These are phyloP conservation scores for Uria aalge DNA, from an alignment of 2,113 vertebrate species.

Conservation along the genomic window DNA sequence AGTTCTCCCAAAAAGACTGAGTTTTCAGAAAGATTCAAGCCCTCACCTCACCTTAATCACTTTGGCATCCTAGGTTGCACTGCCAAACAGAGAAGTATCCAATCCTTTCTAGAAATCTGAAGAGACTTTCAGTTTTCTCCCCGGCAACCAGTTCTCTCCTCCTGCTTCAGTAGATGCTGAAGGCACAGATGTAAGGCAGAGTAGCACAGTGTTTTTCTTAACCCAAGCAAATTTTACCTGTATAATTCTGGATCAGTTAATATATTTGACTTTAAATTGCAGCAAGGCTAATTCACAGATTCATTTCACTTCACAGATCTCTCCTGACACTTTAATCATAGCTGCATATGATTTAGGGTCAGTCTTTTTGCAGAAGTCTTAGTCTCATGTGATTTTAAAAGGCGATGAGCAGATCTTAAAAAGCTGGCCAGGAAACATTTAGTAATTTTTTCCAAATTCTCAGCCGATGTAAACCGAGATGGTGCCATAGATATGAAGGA, in stretches of 20 bases:
- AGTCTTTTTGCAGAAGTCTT: not conserved
- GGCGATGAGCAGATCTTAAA: not conserved
- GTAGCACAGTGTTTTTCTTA: not conserved
- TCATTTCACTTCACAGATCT: not conserved
- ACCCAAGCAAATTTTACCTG: not conserved
- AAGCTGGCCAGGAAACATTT: not conserved
- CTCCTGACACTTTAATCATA: not conserved
- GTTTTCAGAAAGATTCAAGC: not conserved
- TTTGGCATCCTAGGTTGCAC: not conserved
- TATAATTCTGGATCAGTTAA: not conserved
- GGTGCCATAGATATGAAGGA: not conserved
- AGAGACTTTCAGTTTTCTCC: not conserved
- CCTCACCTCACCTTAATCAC: not conserved
- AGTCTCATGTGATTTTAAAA: not conserved
- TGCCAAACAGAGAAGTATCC: not conserved
- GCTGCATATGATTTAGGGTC: not conserved
- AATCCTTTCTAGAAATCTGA: not conserved
- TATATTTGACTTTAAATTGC: not conserved
- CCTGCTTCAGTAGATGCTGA: not conserved
- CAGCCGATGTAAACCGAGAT: not conserved
- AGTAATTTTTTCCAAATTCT: not conserved
- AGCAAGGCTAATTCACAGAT: not conserved
- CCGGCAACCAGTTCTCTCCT: not conserved
- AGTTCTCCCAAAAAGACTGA: not conserved
- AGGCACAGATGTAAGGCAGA: not conserved